Base-by-base conservation (phyloP, 1,140 invertebrate genomes). In the Colletes latitarsis region DNA sequence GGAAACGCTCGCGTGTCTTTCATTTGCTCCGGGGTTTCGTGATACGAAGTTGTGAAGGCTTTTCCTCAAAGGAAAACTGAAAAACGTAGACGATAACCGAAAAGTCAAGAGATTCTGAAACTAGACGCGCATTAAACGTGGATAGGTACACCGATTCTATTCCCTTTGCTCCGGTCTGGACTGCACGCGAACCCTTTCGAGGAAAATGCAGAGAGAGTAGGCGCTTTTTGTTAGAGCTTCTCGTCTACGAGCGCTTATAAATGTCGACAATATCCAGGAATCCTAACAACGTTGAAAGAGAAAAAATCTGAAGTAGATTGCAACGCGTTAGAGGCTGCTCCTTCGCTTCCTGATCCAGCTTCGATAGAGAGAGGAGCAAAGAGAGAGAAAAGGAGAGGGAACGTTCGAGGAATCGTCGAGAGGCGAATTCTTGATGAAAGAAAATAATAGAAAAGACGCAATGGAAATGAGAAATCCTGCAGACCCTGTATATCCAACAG, bases 281-380 rank as follows among this genome's bases (percentile, higher is more conserved):
- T 72, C 15, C 58, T 75, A 75, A 79, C 72, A 73, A 83, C 52
- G 60, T 76, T 81, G 75, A 83, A 63, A 41, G 67, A 57, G 55
- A n/a, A 83, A 66, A 75, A 74, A 82, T 82, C 82, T 55, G 30
- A n/a, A 75, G 71, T 78, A 68, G 68, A 77, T 81, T 77, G 74
- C 74, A 43, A 77, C 66, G 76, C 67, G 77, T 15, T 46, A 43
- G 39, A 43, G 3, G 49, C 9, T 49, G 10, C 49, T 49, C 10
- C 10, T 3, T 3, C 8, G 10, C 10, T 49, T 10, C 9, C 43
- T 6, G 30, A 30, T 30, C 30, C 43, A 8, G 43, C 43, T 46
- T 46, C 9, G 9, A 19, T 12, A 17, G 41, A 66, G 17, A 46
- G 64, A 46, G 64, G 55, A 55, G 30, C n/a, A n/a, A n/a, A n/a